Conservation (phyloP, 2,797 vertebrate genomes). For the Urocyon cinereoargenteus region DNA sequence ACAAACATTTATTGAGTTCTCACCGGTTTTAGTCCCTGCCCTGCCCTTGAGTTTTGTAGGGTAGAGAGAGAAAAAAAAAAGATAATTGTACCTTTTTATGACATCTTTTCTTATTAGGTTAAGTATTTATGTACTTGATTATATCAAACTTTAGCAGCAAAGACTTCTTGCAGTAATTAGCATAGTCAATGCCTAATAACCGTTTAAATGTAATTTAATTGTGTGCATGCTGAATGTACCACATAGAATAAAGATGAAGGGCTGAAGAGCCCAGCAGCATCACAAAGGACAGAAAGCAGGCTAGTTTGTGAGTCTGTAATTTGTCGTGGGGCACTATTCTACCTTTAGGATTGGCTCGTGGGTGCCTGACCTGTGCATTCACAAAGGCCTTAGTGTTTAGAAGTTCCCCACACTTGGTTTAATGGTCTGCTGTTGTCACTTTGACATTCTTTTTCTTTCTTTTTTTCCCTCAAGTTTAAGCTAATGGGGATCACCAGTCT, state of each 20-base stretch:
- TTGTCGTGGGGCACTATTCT: background rate
- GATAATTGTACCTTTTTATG: background rate
- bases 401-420: background rate
- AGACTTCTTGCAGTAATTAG: background rate
- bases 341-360: background rate
- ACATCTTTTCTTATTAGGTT: background rate
- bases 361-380: background rate
- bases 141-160: background rate
- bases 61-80: slow-evolving; percentile 1
- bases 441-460: background rate
- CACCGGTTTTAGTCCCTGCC: background rate
- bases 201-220: background rate
- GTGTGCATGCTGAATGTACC: background rate
- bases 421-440: background rate
- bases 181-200: background rate
- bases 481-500: background rate
- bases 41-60: background rate
- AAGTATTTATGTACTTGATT: background rate
- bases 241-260: background rate
- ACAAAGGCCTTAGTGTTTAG: background rate
- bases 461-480: background rate
- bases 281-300: background rate
- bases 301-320: background rate
- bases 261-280: background rate
- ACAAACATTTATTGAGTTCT: background rate